Conservation (phyloP, 1,140 invertebrate genomes). For the Pinna nobilis region DNA sequence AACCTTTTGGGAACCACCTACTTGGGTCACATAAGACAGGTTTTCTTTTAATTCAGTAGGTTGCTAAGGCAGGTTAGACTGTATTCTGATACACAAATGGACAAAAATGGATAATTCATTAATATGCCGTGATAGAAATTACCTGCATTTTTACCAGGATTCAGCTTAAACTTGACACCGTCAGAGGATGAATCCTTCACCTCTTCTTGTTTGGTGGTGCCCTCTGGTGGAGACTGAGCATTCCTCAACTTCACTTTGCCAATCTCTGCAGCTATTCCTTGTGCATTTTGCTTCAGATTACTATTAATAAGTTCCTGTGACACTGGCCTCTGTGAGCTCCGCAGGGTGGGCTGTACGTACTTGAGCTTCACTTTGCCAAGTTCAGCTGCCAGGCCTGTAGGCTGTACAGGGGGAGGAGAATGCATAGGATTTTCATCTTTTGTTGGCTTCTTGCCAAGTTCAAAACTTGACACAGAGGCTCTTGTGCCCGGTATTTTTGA, state of each 20-base stretch:
- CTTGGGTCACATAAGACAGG: no score
- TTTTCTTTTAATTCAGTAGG: no score
- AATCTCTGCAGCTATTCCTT: constrained; percentile 33
- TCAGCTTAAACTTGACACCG: constrained; percentile 1
- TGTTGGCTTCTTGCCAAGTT: constrained; percentile 35
- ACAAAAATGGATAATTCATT: no score
- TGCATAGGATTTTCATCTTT: constrained; percentile 13
- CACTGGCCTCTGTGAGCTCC: not conserved
- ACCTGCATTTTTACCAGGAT: constrained; percentile 4
- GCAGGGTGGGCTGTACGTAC: not conserved
- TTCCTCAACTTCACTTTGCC: not conserved
- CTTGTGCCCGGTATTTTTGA: constrained; percentile 39
- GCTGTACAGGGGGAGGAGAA: not conserved
- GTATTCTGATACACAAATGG: not conserved
- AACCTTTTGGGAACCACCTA: no score
- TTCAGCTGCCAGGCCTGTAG: constrained; percentile 1
- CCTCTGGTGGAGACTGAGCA: constrained; percentile 3
- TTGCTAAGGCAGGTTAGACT: no score
- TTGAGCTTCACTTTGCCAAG: constrained; percentile 30
- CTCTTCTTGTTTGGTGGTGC: not conserved
- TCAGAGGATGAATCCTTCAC: not conserved
- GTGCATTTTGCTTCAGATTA: constrained; percentile 1
- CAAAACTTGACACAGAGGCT: constrained; percentile 36
- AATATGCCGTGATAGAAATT: not conserved
- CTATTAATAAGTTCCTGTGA: not conserved